A percentile compares a stretch with the other conserved stretches of the same genome.
These are phyloP conservation scores for Kuschelorhynchus macadamiae DNA, from an alignment of 2,888 invertebrate species.

Conservation along the genomic window DNA sequence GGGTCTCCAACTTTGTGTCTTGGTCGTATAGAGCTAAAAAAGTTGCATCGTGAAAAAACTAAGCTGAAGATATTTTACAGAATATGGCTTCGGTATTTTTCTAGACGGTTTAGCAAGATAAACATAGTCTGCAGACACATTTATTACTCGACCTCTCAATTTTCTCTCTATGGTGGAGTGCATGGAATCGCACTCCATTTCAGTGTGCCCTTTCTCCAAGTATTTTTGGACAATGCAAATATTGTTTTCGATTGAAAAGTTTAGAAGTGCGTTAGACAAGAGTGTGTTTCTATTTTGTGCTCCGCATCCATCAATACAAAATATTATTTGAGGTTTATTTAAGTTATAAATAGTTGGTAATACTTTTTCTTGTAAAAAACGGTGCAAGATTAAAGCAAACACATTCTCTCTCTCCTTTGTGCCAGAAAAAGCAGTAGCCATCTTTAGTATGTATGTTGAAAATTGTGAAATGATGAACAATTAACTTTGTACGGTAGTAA, in stretches of 20 bases:
- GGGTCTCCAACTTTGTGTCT: conserved; percentile 28
- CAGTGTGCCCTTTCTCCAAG: conserved; percentile 44
- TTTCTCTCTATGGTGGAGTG: conserved; percentile 40
- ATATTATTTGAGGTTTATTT: too few species aligned
- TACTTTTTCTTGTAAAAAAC: background rate
- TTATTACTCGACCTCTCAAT: conserved; percentile 28
- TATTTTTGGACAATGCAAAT: conserved; percentile 46
- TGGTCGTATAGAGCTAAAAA: conserved; percentile 26
- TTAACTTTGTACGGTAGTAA: conserved; percentile 43
- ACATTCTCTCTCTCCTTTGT: conserved; percentile 15
- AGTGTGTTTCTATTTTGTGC: conserved; percentile 17
- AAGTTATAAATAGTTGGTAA: conserved; percentile 3
- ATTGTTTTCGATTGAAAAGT: conserved; percentile 36
- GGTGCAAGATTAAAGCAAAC: conserved; percentile 36
- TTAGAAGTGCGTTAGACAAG: conserved; percentile 39
- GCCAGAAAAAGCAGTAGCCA: conserved; percentile 12
- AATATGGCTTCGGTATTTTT: conserved; percentile 29
- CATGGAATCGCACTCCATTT: conserved; percentile 47
- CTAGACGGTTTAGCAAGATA: conserved; percentile 20
- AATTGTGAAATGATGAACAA: conserved; percentile 32
- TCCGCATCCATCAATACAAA: conserved; percentile 10
- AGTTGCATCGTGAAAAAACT: conserved; percentile 16
- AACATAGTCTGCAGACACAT: conserved; percentile 39
- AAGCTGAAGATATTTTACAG: conserved; percentile 17
- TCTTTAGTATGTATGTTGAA: too few species aligned